A percentile compares a stretch with the other conserved stretches of the same genome.
Conservation (phyloP, 1,140 invertebrate species). For the Drosophila micromelanica region DNA sequence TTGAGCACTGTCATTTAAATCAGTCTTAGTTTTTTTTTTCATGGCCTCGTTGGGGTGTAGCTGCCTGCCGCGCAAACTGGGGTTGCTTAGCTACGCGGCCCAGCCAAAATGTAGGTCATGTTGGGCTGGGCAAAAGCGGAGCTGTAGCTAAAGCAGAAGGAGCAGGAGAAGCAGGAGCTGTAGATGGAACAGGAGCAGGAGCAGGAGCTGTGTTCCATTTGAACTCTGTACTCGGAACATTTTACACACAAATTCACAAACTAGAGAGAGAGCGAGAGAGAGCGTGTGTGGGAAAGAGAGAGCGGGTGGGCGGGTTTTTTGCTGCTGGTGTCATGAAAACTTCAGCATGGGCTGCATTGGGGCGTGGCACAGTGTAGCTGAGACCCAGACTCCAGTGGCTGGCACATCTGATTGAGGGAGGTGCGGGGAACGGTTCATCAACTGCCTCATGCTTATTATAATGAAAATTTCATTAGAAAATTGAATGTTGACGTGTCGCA, state of each 20-base stretch:
- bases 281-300: not conserved
- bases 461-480: constrained; percentile 81
- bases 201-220: constrained; percentile 37
- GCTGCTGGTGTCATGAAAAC: constrained; percentile 38
- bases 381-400: constrained; percentile 23
- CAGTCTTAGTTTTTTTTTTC: constrained; percentile 5
- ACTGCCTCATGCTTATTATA: constrained; percentile 63
- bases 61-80: constrained; percentile 27
- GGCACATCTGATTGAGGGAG: not conserved
- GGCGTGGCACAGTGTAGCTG: constrained; percentile 35
- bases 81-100: constrained; percentile 68
- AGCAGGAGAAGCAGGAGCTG: not conserved
- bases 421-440: constrained; percentile 14
- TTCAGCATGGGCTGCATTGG: constrained; percentile 38
- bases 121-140: constrained; percentile 39
- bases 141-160: not conserved
- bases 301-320: not conserved
- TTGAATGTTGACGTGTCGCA: constrained; percentile 80
- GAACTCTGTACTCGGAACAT: constrained; percentile 36
- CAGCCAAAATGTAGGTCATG: constrained; percentile 70
- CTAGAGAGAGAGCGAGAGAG: not conserved
- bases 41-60: constrained; percentile 24
- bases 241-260: not conserved
- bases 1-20: not conserved
- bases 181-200: not conserved